A percentile compares a stretch with the other conserved stretches of the same genome.
Conservation (phyloP, 2,113 vertebrate species). For the Electrona antarctica region DNA sequence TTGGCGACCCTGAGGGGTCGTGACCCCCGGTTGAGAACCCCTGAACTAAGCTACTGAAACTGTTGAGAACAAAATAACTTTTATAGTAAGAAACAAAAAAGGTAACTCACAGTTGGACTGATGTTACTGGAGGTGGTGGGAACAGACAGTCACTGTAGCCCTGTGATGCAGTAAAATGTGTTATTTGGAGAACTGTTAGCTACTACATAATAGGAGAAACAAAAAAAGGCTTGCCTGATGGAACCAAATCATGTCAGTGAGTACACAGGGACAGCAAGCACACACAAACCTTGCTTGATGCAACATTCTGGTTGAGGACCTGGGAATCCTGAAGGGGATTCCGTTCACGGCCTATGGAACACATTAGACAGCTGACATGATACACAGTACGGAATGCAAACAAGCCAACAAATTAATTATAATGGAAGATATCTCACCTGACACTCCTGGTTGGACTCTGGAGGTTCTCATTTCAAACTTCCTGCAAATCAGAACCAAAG, state of each 20-base stretch:
- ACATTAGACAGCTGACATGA: neutral
- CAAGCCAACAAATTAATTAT: neutral
- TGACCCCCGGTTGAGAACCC: no score
- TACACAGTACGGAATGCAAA: neutral
- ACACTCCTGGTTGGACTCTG: constrained; percentile 30
- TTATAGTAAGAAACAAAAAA: neutral
- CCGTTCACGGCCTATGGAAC: constrained; percentile 41
- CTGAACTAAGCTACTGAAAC: neutral
- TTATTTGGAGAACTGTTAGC: neutral
- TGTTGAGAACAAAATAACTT: neutral
- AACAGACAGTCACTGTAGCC: constrained; percentile 5
- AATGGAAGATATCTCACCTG: constrained; percentile 66
- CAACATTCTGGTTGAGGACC: constrained; percentile 71
- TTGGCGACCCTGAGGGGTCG: neutral
- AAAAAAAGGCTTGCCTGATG: neutral
- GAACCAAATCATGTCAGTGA: neutral
- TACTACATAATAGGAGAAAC: neutral
- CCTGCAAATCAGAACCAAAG: constrained; percentile 63
- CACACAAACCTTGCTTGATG: constrained; percentile 54
- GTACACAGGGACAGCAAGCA: no score
- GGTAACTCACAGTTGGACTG: constrained; percentile 59
- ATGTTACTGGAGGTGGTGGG: constrained; percentile 36
- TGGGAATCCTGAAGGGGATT: constrained; percentile 73
- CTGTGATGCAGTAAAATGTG: constrained; percentile 40
- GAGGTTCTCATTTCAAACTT: constrained; percentile 75